Base-by-base conservation (phyloP, 2,888 invertebrate species). In the Brachylomia viminalis region DNA sequence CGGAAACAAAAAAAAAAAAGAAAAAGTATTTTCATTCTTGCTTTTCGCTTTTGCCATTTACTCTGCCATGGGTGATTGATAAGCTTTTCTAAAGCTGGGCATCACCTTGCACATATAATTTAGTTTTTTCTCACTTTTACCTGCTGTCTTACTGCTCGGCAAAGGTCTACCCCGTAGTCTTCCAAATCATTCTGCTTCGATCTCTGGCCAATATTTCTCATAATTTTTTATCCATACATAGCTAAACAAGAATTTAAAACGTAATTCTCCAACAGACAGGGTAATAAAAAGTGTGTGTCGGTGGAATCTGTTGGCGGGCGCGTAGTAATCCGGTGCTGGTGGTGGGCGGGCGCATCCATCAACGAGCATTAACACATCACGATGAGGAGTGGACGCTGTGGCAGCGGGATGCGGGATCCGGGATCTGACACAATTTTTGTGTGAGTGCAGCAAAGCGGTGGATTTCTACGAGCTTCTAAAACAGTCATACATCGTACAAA, bases 331-430 rank as follows among this genome's bases (percentile, higher is more conserved):
- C 93, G 86, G 75, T 77, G 85, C 90, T 90, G 93, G 91, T 91
- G 90, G 91, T 85, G 78, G 89, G 89, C 87, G 89, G 89, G 89
- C 90, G 90, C 94, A 95, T 95, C 93, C 91, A 94, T 95, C 95
- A 94, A 89, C 88, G 75, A 87, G 94, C 92, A 95, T 95, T 95
- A 95, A 86, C 93, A 89, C 92, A 93, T 94, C 94, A 91, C 83
- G 87, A 70, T 64, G 74, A 74, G 87, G 87, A 15, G 68, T 64
- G 90, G 90, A 13, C 74, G n/a, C 49, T 82, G 49, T 85, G n/a
- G 0, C 59, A 85, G 92, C 90, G 92, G 45, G 5, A 59, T 59
- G 1, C 11, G 20, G 27, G n/a, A 5, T 13, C 13, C 8, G 20
- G 13, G 17, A 45, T 30, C 2, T 4, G 15, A n/a, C 6, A 13